Evolutionary conservation across 1,140 invertebrate species (phyloP), one percentile per base, ranked within the genome.

Genomic region (Polypedilum vanderplanki): DNA sequence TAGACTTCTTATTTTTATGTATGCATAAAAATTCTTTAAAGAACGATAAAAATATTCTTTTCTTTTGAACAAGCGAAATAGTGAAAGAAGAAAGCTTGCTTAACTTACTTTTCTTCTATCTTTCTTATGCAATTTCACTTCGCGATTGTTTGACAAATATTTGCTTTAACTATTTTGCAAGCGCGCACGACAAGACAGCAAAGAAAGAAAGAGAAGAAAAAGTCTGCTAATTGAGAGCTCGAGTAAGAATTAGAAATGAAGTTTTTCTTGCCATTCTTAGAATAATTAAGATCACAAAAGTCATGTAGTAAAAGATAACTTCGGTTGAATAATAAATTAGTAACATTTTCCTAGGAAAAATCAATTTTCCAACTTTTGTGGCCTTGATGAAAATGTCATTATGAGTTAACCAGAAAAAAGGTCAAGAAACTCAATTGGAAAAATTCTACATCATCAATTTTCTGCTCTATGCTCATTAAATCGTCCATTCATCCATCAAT

Each of bases 201-300:
- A n/a, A 57, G n/a, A 15, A 4, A 15, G 46, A 57, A 57, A 57
- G 1, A 12, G 4, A 57, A 57, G 10, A 12, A 12, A 8, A 57
- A 57, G 46, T 57, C 24, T 57, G 46, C 46, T 57, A 57, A 57
- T 57, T 57, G 46, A 57, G 46, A 57, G 46, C 46, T 57, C n/a
- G 9, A 57, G 10, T 33, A 33, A 33, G 46, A 57, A 57, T 57
- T 57, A 15, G 46, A 15, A 57, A 57, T 57, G 46, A 57, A 57
- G 46, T 15, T 57, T 15, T 12, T 57, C 7, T 4, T 57, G 10
- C 46, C 41, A 46, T n/a, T 3, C 4, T n/a, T 57, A 57, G 46
- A 57, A 57, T 57, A 57, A 57, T 57, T 57, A 57, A 57, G 46
- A 57, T 57, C 46, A 57, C 46, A 57, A 57, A n/a, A 57, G 46